Conservation (phyloP, 1,140 invertebrate genomes). For the Marisa cornuarietis region DNA sequence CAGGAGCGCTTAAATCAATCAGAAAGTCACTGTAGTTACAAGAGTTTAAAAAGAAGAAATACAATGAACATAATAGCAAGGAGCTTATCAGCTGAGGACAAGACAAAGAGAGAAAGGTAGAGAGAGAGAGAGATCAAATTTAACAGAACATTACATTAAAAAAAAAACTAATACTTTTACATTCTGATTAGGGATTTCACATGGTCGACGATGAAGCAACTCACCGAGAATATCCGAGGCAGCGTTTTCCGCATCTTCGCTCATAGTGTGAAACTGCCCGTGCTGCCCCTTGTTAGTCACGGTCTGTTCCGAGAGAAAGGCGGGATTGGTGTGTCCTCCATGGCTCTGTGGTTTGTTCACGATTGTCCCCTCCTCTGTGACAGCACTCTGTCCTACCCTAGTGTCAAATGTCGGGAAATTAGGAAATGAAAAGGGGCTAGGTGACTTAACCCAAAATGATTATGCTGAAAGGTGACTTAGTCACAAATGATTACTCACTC, state of each 20-base stretch:
- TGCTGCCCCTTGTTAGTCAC: not conserved
- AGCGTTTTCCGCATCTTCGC: not conserved
- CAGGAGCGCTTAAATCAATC: no score
- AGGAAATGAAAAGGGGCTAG: no score
- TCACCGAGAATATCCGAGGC: constrained; percentile 10
- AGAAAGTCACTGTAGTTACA: no score
- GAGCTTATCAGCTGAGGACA: not conserved
- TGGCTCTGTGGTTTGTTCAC: not conserved
- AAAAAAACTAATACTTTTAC: not conserved
- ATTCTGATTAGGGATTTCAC: not conserved
- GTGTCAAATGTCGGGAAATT: not conserved
- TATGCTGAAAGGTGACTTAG: no score
- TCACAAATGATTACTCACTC: no score
- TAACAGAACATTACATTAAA: not conserved
- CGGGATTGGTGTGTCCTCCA: not conserved
- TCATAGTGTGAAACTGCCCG: not conserved
- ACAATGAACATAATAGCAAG: no score
- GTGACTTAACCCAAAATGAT: no score
- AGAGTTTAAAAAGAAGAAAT: no score
- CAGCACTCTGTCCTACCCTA: constrained; percentile 16
- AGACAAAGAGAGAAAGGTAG: constrained; percentile 1
- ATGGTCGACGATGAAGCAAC: not conserved
- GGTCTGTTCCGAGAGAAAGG: not conserved
- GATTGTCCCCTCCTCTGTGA: not conserved
- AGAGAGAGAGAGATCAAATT: not conserved